Evolutionary conservation across 2,888 invertebrate species (phyloP).

Genomic region (Tenthredo notha): DNA sequence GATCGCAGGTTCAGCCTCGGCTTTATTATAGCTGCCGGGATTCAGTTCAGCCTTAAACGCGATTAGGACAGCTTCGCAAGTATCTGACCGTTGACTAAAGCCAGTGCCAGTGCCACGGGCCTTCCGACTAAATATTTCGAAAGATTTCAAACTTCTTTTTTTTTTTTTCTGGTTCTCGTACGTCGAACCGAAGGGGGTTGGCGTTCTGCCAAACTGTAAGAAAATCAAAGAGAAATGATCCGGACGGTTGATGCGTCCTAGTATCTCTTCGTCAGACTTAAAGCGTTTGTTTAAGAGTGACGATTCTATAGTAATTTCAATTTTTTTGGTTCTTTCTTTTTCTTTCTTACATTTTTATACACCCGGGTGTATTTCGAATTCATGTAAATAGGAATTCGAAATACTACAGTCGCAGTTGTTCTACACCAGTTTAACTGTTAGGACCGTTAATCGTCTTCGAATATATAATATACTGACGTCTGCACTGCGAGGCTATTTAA

Average conservation of each 20-base stretch:
- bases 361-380: background rate
- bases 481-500: slow-evolving; percentile 36
- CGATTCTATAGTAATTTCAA: background rate
- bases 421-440: background rate
- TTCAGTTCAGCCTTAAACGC: slow-evolving; percentile 64
- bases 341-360: background rate
- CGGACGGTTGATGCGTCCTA: background rate
- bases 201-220: slow-evolving; percentile 36
- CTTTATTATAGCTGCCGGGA: slow-evolving; percentile 56
- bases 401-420: background rate
- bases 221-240: slow-evolving; percentile 30
- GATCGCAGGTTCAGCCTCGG: slow-evolving; percentile 56
- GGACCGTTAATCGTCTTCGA: background rate
- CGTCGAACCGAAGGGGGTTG: slow-evolving; percentile 5
- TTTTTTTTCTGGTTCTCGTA: background rate
- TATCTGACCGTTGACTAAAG: slow-evolving; percentile 55
- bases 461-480: background rate
- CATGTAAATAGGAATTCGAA: too few relatives aligned
- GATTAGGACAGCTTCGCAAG: slow-evolving; percentile 57
- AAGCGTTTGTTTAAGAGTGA: background rate
- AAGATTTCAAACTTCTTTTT: slow-evolving; percentile 10
- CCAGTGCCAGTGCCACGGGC: slow-evolving; percentile 55
- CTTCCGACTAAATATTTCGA: slow-evolving; percentile 47
- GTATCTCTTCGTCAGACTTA: slow-evolving; percentile 23
- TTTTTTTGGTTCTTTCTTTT: background rate